These are phyloP conservation scores for Sakesphorus luctuosus DNA, from an alignment of 2,113 vertebrate genomes.

Conservation along the genomic window DNA sequence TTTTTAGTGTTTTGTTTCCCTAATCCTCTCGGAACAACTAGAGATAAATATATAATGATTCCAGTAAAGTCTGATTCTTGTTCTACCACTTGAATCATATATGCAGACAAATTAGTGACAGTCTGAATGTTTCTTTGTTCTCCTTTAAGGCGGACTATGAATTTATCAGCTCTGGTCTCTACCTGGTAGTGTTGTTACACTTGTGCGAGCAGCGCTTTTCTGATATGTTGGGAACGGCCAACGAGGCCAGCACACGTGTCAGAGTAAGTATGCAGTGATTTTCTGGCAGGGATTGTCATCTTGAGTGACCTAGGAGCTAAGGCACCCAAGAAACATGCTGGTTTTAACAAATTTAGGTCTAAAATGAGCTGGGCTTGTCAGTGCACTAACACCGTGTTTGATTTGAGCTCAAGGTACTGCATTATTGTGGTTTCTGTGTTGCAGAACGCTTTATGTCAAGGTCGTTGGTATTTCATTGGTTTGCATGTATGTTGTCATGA, in stretches of 20 bases:
- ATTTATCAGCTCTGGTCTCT: constrained; percentile 97
- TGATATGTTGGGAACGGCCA: constrained; percentile 91
- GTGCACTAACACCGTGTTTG: background rate
- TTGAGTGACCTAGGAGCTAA: background rate
- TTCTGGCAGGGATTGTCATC: background rate
- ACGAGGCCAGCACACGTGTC: constrained; percentile 85
- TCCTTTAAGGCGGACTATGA: constrained; percentile 90
- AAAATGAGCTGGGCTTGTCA: background rate
- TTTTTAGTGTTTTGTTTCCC: background rate
- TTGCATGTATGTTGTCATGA: background rate
- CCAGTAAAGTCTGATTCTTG: background rate
- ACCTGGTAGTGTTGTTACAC: constrained; percentile 95
- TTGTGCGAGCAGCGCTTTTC: constrained; percentile 97
- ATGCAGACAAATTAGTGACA: background rate
- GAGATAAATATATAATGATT: background rate
- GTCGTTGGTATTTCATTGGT: background rate
- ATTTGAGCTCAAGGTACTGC: background rate
- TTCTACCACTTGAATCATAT: background rate
- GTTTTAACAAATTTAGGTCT: background rate
- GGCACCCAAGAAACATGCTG: background rate
- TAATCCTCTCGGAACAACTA: background rate
- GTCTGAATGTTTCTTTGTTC: constrained; percentile 25
- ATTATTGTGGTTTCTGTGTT: background rate
- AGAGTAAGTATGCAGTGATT: constrained; percentile 81
- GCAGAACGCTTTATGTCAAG: background rate